Base-by-base conservation (phyloP, 2,797 vertebrate genomes). In the Crocidura indochinensis region DNA sequence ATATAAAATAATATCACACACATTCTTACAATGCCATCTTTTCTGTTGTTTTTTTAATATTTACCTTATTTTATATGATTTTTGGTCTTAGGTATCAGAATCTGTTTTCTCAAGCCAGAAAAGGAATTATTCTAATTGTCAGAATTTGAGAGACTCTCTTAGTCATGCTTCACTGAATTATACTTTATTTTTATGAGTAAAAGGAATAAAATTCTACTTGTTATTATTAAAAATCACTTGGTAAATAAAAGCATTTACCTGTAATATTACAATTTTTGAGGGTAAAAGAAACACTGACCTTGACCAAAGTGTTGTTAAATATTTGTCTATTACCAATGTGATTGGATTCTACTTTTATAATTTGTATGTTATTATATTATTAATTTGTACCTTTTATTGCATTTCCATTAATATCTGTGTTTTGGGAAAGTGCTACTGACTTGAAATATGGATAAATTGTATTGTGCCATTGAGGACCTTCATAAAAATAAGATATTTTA, bases 401-500 rank as follows among this genome's bases (percentile, higher is more conserved):
- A 94, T 92, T 93, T 93, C 84, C 85, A 87, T 93, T 93, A 94
- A 79, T 91, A 95, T 94, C 67, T 90, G 78, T 92, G 73, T 96
- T 97, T 80, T 88, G 69, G 82, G 96, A 82, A 84, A 96, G 94
- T 94, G 94, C 90, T 60, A 27, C 83, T 93, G 79, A 93, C 96
- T 97, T 97, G 92, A 95, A 97, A 95, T 93, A 64, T 88, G 86
- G 91, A 53, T 80, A n/a, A 60, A 85, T 96, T 94, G 93, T 89
- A 60, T 96, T 22, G 60, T 96, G 92, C 94, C 95, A 95, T 95
- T 82, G 96, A 96, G 96, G 94, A 96, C 83, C 93, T 86, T 79
- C 49, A 60, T 95, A 93, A 95, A 97, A 97, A 97, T 96, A 95
- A 96, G 93, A 95, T 90, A 74, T 94, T 96, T 96, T 95, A n/a